phyloP scores from a whole-genome alignment of 2,797 vertebrate genomes.

The Aulostomus chinensis region DNA sequence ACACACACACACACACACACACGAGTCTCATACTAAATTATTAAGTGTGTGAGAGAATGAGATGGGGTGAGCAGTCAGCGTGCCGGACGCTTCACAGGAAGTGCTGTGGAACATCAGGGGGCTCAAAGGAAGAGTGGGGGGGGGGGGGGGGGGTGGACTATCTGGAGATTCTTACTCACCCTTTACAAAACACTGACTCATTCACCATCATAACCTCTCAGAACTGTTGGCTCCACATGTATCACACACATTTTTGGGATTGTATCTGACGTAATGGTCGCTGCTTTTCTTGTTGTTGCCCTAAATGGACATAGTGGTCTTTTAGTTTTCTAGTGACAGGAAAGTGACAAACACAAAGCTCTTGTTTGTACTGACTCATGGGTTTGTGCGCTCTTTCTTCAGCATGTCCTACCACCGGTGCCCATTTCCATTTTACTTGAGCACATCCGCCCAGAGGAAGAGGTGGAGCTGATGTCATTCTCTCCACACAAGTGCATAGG shows the following conservation, averaged over 20 bases:
- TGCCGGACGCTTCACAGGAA: constrained; percentile 61
- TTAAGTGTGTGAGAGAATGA: too few relatives aligned
- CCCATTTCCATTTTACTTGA: constrained; percentile 12
- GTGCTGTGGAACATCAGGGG: constrained; percentile 50
- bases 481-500: constrained; percentile 17
- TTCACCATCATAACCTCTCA: constrained; percentile 1
- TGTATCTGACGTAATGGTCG: constrained; percentile 20
- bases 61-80: too few relatives aligned
- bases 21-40: too few relatives aligned
- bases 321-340: constrained; percentile 17
- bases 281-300: constrained; percentile 24
- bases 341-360: constrained; percentile 39
- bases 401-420: constrained; percentile 4
- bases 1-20: too few relatives aligned
- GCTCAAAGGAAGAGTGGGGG: constrained; percentile 53
- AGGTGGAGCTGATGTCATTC: constrained; percentile 17
- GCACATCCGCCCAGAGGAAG: constrained; percentile 45
- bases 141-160: not conserved
- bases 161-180: constrained; percentile 44
- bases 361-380: constrained; percentile 39
- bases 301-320: constrained; percentile 42
- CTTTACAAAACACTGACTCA: constrained; percentile 33
- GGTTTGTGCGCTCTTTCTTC: constrained; percentile 28
- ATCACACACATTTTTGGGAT: constrained; percentile 18
- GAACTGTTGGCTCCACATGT: not conserved